A percentile compares a stretch with the other conserved stretches of the same genome.
These are phyloP conservation scores for Drosophila truncata DNA, from an alignment of 1,140 invertebrate genomes.

Conservation along the genomic window DNA sequence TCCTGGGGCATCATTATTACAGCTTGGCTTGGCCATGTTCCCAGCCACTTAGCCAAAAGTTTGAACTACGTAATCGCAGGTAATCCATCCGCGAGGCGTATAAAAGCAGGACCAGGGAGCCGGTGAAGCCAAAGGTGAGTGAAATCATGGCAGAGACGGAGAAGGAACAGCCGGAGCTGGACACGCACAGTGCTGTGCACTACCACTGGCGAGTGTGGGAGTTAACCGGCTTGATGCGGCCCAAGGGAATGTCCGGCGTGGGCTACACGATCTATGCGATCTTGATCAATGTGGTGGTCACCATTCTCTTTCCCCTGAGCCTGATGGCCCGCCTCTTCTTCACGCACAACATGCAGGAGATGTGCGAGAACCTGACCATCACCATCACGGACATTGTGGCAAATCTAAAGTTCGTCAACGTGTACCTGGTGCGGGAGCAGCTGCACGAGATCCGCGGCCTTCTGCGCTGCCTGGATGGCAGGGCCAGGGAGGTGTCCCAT, in stretches of 20 bases:
- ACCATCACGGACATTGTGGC: conserved; percentile 73
- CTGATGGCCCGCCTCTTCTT: conserved; percentile 60
- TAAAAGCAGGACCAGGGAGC: not conserved
- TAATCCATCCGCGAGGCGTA: not conserved
- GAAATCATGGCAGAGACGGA: not conserved
- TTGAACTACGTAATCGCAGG: conserved; percentile 2
- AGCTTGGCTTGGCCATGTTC: conserved; percentile 14
- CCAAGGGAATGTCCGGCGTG: not conserved
- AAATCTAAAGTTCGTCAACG: conserved; percentile 75
- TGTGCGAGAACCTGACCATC: conserved; percentile 78
- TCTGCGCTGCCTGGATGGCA: conserved; percentile 44
- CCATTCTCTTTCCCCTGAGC: conserved; percentile 69
- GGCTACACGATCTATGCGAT: conserved; percentile 38
- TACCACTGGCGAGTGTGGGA: conserved; percentile 74
- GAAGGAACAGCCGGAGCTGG: not conserved
- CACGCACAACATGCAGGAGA: conserved; percentile 51
- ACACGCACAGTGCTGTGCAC: conserved; percentile 57
- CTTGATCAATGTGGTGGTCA: conserved; percentile 58
- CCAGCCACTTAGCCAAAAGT: conserved; percentile 35
- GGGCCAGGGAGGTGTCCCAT: conserved; percentile 19
- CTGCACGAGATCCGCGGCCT: conserved; percentile 47
- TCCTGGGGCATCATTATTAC: conserved; percentile 6
- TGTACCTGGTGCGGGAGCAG: conserved; percentile 61
- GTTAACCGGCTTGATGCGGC: conserved; percentile 57
- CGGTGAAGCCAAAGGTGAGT: not conserved